These are phyloP conservation scores for Ormia ochracea DNA, from an alignment of 2,888 invertebrate genomes.

Conservation along the genomic window DNA sequence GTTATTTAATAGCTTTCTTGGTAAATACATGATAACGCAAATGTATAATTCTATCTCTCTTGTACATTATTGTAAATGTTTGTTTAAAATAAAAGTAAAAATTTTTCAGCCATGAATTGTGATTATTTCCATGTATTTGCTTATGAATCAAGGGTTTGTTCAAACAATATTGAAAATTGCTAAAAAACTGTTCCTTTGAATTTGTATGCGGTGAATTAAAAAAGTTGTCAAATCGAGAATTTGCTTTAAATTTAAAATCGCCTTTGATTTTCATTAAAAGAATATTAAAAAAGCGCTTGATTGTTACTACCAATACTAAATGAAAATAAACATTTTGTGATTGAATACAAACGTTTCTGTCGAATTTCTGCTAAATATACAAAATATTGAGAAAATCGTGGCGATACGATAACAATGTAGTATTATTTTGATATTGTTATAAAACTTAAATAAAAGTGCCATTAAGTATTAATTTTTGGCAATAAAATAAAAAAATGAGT, in stretches of 20 bases:
- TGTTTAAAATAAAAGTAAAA: too few relatives aligned
- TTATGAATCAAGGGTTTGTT: too few relatives aligned
- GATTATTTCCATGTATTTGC: too few relatives aligned
- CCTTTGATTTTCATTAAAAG: neutral
- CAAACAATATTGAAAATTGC: too few relatives aligned
- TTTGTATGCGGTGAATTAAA: too few relatives aligned
- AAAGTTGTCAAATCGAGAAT: too few relatives aligned
- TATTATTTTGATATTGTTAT: neutral
- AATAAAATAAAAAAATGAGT: constrained; percentile 65
- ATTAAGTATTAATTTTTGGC: neutral
- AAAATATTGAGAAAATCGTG: neutral
- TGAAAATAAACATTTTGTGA: constrained; percentile 29
- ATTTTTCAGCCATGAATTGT: too few relatives aligned
- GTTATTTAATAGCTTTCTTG: too few relatives aligned
- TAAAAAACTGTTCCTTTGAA: too few relatives aligned
- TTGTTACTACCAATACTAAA: constrained; percentile 6
- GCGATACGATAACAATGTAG: neutral
- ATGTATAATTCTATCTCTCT: too few relatives aligned
- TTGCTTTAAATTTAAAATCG: neutral
- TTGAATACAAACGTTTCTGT: constrained; percentile 10
- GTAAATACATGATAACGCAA: too few relatives aligned
- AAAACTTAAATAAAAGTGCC: neutral
- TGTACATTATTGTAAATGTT: too few relatives aligned
- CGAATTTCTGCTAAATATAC: neutral
- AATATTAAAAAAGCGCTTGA: neutral